Evolutionary conservation across 2,797 vertebrate genomes (phyloP).

Genomic region (Simalia tracyae): DNA sequence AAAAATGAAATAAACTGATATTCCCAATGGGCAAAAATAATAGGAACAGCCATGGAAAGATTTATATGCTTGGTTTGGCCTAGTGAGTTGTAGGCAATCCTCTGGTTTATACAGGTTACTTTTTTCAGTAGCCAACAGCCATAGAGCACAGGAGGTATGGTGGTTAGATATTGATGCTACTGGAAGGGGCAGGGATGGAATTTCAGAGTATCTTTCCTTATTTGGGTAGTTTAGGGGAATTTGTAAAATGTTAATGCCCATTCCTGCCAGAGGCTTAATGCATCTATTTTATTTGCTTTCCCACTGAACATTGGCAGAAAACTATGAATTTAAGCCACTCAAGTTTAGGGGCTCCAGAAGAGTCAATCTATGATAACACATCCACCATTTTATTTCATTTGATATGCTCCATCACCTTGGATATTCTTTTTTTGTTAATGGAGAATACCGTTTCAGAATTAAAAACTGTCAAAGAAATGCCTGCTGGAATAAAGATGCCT

Average conservation of each 20-base stretch:
- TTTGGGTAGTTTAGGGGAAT: background rate
- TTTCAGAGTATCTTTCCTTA: background rate
- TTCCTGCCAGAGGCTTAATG: background rate
- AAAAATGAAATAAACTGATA: background rate
- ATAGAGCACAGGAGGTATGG: background rate
- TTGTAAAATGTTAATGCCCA: background rate
- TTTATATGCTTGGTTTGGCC: background rate
- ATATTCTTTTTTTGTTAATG: background rate
- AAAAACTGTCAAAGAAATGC: background rate
- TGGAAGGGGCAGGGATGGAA: background rate
- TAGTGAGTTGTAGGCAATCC: background rate
- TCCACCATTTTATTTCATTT: background rate
- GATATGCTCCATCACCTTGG: background rate
- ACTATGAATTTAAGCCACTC: background rate
- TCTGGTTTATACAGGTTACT: background rate
- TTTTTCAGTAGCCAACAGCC: background rate
- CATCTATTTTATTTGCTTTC: background rate
- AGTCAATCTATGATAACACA: background rate
- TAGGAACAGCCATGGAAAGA: background rate
- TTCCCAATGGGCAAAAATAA: background rate
- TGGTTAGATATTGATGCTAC: background rate
- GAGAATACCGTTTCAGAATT: background rate
- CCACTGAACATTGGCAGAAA: background rate
- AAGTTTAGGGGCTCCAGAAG: background rate
- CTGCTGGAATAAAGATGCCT: background rate